Conservation (phyloP, 2,113 vertebrate genomes). For the Chlamydotis undulata region DNA sequence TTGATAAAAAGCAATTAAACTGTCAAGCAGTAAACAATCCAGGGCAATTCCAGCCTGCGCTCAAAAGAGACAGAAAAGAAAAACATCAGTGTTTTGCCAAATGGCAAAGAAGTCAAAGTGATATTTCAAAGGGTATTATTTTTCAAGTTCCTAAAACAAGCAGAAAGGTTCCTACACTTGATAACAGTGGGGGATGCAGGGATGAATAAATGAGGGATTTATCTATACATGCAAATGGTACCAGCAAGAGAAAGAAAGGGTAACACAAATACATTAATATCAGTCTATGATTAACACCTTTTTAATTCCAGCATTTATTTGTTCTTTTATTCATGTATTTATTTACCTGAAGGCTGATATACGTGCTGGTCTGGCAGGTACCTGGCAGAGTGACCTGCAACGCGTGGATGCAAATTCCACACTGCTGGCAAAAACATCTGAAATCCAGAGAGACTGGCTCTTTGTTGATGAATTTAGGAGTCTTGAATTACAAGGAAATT, state of each 20-base stretch:
- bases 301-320: background rate
- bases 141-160: background rate
- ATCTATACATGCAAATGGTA: background rate
- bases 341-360: background rate
- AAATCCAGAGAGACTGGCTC: background rate
- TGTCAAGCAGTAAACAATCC: background rate
- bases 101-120: background rate
- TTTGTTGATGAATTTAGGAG: background rate
- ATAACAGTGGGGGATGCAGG: background rate
- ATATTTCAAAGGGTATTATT: background rate
- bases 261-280: background rate
- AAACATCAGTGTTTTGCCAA: background rate
- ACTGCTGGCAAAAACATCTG: background rate
- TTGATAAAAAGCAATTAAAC: constrained; percentile 26
- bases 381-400: background rate
- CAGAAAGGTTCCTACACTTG: background rate
- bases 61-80: background rate
- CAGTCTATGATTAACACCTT: background rate
- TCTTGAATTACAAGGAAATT: background rate
- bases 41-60: background rate
- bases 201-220: background rate
- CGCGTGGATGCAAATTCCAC: accelerated
- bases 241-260: background rate
- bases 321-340: background rate
- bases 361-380: background rate